Conservation (phyloP, 2,888 invertebrate species). For the Drosophila glabriapex region DNA sequence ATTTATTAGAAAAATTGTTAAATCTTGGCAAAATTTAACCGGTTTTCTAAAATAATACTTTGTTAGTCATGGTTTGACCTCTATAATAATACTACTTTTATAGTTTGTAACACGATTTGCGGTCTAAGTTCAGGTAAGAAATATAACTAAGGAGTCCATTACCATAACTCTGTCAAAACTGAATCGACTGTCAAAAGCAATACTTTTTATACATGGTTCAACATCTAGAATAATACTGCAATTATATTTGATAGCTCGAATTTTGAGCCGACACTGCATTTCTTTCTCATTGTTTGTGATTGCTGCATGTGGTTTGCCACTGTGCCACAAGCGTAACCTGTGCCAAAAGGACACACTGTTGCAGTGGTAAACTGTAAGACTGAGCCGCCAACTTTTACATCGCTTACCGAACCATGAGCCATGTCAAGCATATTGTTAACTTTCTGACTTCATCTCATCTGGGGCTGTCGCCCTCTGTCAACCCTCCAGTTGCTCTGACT, state of each 20-base stretch:
- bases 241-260: not conserved
- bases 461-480: slow-evolving; percentile 1
- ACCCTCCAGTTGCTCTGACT: not conserved
- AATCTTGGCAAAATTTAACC: too few relatives aligned
- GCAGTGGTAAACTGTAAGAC: slow-evolving; percentile 32
- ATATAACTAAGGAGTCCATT: not conserved
- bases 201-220: not conserved
- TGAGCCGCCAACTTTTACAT: slow-evolving; percentile 56
- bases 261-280: not conserved
- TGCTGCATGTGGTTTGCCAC: slow-evolving; percentile 9
- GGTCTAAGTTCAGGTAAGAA: fast-evolving
- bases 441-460: slow-evolving; percentile 50
- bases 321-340: slow-evolving; percentile 20
- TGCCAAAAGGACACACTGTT: slow-evolving; percentile 45
- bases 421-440: slow-evolving; percentile 69
- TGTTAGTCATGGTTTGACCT: not conserved
- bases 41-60: not conserved
- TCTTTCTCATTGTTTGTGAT: not conserved
- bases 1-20: not conserved
- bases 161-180: not conserved
- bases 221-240: not conserved
- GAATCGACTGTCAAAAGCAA: not conserved
- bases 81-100: not conserved
- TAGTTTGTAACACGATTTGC: not conserved
- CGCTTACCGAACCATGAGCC: slow-evolving; percentile 61